Evolutionary conservation across 53 echinoderm and acorn worm species (phyloP), one percentile per base, ranked within the genome.

Genomic region (Hippasteria phrygiana): DNA sequence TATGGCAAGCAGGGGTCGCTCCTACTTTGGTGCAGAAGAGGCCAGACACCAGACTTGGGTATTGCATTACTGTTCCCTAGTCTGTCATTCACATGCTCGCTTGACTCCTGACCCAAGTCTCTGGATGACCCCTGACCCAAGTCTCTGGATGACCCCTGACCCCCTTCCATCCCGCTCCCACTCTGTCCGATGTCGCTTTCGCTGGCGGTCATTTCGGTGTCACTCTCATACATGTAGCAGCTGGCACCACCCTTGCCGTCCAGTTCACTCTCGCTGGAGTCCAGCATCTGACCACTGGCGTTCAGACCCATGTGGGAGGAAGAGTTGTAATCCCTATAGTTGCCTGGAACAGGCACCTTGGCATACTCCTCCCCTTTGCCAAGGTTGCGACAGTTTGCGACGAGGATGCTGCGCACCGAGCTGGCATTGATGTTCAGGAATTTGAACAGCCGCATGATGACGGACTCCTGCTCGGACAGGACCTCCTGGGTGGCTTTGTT

Each of bases 351-450:
- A 39, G 48, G 63, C 7, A 38, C 13, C 43, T 48, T 34, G 0
- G 27, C 51, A 0, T 88, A 36, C 17, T 80, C 88, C 20, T 87
- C 88, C 16, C 89, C 93, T 45, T 77, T 50, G 54, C 93, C 93
- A 2, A 95, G 91, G 59, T 88, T 93, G 14, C 93, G 88, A 42
- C 91, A 93, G 46, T 89, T 91, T 18, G 95, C 95, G 3, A 95
- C 95, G 18, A 80, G 89, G 86, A 95, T 95, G 41, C 88, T 93
- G 31, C 95, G 82, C 3, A 95, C 93, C 0, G 93, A 91, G 87
- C 95, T 95, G 72, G 95, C 95, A 39, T 95, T 95, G 47, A 95
- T 87, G 87, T 95, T 95, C 45, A 95, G 89, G 71, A 95, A 95
- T 45, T 95, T 95, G 71, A 95, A 95, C 37, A 95, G 87, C 14